Conservation (phyloP, 2,888 invertebrate genomes). For the Pegoplata infirma region DNA sequence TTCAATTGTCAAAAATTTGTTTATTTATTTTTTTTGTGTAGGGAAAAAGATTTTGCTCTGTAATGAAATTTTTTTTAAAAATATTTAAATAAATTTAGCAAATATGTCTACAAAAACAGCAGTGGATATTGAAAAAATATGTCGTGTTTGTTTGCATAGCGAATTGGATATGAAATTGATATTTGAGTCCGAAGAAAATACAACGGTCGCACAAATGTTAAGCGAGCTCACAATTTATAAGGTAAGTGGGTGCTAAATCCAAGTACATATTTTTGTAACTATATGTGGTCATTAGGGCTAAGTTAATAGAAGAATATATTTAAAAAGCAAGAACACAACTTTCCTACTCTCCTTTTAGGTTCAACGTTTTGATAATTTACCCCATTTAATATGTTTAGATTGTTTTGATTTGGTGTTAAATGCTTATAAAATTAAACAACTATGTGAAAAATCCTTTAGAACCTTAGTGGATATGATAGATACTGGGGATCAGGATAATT, state of each 20-base stretch:
- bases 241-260: slow-evolving; percentile 52
- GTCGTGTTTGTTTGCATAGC: slow-evolving; percentile 69
- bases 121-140: slow-evolving; percentile 66
- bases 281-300: too few relatives aligned
- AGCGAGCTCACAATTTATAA: slow-evolving; percentile 65
- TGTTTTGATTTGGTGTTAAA: slow-evolving; percentile 69
- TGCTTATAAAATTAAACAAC: slow-evolving; percentile 72
- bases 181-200: slow-evolving; percentile 60
- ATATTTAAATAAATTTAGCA: neutral
- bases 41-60: neutral
- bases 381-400: slow-evolving; percentile 71
- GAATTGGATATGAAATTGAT: slow-evolving; percentile 66
- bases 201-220: slow-evolving; percentile 67
- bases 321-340: neutral
- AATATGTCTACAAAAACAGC: neutral
- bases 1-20: neutral
- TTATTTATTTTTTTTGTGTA: too few relatives aligned
- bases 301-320: too few relatives aligned
- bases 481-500: slow-evolving; percentile 5
- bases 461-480: slow-evolving; percentile 61
- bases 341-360: slow-evolving; percentile 68
- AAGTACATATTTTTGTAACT: too few relatives aligned
- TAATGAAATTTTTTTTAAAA: neutral
- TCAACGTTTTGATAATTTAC: slow-evolving; percentile 72
- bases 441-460: slow-evolving; percentile 69